Conservation (phyloP, 2,888 invertebrate species). For the Tenthredo notha region DNA sequence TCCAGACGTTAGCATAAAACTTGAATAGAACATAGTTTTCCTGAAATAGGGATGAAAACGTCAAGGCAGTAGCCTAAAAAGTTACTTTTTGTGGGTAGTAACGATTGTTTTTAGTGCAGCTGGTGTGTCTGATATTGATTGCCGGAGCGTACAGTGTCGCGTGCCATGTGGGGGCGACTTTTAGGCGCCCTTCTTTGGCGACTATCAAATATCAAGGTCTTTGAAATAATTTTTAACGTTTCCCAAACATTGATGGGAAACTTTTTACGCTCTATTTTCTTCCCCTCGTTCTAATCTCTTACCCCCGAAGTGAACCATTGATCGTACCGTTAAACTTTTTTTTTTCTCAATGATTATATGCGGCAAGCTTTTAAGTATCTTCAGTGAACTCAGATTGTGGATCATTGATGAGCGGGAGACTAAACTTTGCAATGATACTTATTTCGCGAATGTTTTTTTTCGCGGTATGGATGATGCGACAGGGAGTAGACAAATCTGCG, state of each 20-base stretch:
- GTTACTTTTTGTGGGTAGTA: neutral
- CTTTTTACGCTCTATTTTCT: neutral
- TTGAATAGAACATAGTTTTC: neutral
- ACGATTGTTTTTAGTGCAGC: slow-evolving; percentile 1
- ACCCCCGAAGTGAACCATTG: neutral
- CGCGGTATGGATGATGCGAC: neutral
- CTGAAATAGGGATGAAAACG: neutral
- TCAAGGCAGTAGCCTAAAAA: neutral
- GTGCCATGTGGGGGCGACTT: slow-evolving; percentile 36
- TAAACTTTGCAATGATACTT: neutral
- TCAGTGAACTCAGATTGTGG: neutral
- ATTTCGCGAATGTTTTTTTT: neutral
- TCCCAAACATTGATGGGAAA: neutral
- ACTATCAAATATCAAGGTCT: slow-evolving; percentile 11
- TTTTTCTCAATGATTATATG: neutral
- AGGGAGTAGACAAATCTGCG: neutral
- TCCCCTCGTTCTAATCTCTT: neutral
- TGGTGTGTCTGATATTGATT: slow-evolving; percentile 35
- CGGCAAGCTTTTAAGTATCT: neutral
- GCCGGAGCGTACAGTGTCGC: slow-evolving; percentile 16
- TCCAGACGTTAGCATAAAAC: neutral
- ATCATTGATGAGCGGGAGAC: neutral
- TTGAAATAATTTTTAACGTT: neutral
- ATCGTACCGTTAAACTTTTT: neutral
- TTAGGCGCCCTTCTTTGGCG: slow-evolving; percentile 20